phyloP scores from a whole-genome alignment of 2,113 vertebrate genomes.

The Tragelaphus strepsiceros region DNA sequence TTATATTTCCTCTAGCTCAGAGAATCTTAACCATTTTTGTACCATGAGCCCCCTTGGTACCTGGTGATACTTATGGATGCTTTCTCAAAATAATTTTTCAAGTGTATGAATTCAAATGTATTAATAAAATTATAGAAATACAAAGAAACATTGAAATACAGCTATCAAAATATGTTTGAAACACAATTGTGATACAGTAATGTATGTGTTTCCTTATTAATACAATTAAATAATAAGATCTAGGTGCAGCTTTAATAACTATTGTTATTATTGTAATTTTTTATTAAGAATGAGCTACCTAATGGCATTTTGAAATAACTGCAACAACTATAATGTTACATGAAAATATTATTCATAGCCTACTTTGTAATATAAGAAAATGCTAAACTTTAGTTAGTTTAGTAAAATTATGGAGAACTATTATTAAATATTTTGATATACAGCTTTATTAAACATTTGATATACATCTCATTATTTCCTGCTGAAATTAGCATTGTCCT shows the following conservation, averaged over 20 bases:
- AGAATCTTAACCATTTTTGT: not conserved
- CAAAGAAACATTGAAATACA: not conserved
- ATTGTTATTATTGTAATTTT: conserved; percentile 33
- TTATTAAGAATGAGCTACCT: not conserved
- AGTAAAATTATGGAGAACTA: not conserved
- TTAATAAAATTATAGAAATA: conserved; percentile 3
- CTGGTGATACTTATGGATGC: not conserved
- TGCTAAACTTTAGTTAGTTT: conserved; percentile 21
- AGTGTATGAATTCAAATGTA: not conserved
- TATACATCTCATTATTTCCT: not conserved
- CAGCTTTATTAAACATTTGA: not conserved
- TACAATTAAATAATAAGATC: conserved; percentile 31
- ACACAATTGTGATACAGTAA: not conserved
- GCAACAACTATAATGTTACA: not conserved
- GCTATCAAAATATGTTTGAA: conserved; percentile 41
- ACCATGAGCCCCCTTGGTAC: not conserved
- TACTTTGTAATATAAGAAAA: not conserved
- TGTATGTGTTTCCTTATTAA: conserved; percentile 2
- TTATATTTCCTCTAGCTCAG: not conserved
- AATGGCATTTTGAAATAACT: not conserved
- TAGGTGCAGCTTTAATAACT: not conserved
- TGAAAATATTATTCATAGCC: conserved; percentile 5
- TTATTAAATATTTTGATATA: conserved; percentile 35
- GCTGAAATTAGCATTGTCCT: conserved; percentile 48
- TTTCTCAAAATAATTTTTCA: conserved; percentile 30